Base-by-base conservation (phyloP, 1,140 invertebrate species). In the Nymphalis io region DNA sequence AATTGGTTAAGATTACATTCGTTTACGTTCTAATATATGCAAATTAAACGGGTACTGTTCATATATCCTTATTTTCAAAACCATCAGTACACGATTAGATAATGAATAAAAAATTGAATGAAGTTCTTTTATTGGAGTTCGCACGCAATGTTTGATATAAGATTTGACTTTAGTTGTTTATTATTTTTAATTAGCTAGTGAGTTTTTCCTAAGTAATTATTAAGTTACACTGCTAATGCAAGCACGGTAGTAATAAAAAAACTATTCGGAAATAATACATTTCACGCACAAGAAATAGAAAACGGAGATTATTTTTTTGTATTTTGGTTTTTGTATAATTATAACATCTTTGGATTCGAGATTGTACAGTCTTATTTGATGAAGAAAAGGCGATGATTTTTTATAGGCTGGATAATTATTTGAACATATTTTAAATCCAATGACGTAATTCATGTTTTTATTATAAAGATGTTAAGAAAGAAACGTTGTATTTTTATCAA, bases 11-110 rank as follows among this genome's bases (percentile, higher is more conserved):
- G n/a, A 51, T 18, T 51, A 51, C 27, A 33, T 33, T 33, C 18
- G 8, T 21, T 11, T 48, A 48, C n/a, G 8, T 48, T 48, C 15
- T 16, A 48, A 48, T 48, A 53, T 53, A 53, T 53, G 48, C 48
- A 53, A 53, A 21, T n/a, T 53, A 21, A 53, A 21, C 21, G 20
- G 13, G 4, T 21, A 53, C 20, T 21, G 11, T 21, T 48, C 16
- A 48, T 18, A 48, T 44, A 44, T 44, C 40, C 40, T 48, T 48
- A 48, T 48, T 16, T 18, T 18, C 46, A 48, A 18, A 16, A 16
- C 46, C 12, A 44, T 44, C 40, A 44, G 40, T 44, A 21, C 13
- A 53, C 20, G 21, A 20, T 21, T 20, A 20, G 48, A 15, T 21
- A 53, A 53, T 53, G 48, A 20, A 53, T 20, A 53, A 53, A 21